Conservation (phyloP, 2,888 invertebrate species). For the Pyralis farinalis region DNA sequence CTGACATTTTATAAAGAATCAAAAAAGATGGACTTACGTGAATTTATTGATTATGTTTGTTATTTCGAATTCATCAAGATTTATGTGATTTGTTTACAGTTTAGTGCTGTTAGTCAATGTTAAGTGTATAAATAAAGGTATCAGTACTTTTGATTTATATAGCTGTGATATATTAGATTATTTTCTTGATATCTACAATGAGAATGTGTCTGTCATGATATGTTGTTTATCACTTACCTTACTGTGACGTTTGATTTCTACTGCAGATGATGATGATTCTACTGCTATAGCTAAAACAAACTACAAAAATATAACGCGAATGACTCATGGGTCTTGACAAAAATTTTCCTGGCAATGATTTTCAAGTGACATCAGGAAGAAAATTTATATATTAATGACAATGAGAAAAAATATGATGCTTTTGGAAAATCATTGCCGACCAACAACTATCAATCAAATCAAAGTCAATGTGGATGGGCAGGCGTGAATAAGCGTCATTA, state of each 20-base stretch:
- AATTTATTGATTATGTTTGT: too few relatives aligned
- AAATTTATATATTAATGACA: too few relatives aligned
- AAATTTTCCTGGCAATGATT: constrained; percentile 42
- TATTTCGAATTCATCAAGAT: too few relatives aligned
- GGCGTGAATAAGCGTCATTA: constrained; percentile 59
- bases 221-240: constrained; percentile 40
- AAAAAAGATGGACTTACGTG: too few relatives aligned
- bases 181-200: constrained; percentile 11
- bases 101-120: too few relatives aligned
- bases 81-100: too few relatives aligned
- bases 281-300: constrained; percentile 63
- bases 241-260: constrained; percentile 25
- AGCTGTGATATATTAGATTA: background rate
- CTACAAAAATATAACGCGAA: constrained; percentile 59
- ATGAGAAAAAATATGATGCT: too few relatives aligned
- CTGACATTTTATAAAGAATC: too few relatives aligned
- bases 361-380: constrained; percentile 10
- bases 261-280: constrained; percentile 45
- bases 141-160: too few relatives aligned
- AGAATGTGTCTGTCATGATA: constrained; percentile 20
- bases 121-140: too few relatives aligned
- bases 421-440: constrained; percentile 52
- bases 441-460: constrained; percentile 49
- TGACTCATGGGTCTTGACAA: constrained; percentile 40
- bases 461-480: constrained; percentile 49